Base-by-base conservation (phyloP, 2,888 invertebrate species). In the Eristalis pertinax region DNA sequence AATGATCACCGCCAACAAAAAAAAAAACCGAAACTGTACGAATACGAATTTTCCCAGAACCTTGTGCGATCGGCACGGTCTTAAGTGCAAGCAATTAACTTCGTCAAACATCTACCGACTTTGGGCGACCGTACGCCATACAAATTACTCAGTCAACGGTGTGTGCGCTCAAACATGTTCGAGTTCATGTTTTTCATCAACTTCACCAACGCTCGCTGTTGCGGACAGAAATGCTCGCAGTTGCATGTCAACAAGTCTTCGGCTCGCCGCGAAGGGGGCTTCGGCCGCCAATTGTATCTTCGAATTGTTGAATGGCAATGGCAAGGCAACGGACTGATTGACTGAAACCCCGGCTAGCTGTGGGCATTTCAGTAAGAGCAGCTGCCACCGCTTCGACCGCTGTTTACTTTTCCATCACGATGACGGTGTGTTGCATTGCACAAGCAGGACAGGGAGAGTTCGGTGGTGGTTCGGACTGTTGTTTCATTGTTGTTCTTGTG, bases 231-330 rank as follows among this genome's bases (percentile, higher is more conserved):
- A 50, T 19, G 43, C 43, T 50, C 50, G 50, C 50, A 50, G 79
- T 73, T 79, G 79, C 73, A 50, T 73, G 65, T 32, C 19, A 41
- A 26, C 76, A 64, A 64, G 38, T 38, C 5, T 29, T 24, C 24
- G 63, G 38, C 2, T 24, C 32, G 43, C 24, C 4, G 26, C 10
- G 32, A 26, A 64, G 64, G 56, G 70, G 70, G 60, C 11, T 60
- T 8, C 24, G 5, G 32, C 32, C 10, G 10, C 32, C 32, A 32
- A 32, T 32, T 32, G 32, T 32, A 32, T 32, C 50, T n/a, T 64
- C 11, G 64, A 7, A 22, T n/a, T 35, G 62, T 69, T 50, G 50
- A 50, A 43, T n/a, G 32, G 24, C 41, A 62, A 19, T 69, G 68
- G 43, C 8, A 43, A 10, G 32, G 24, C 41, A 43, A 19, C 63